A percentile compares a stretch with the other conserved stretches of the same genome.
Evolutionary conservation across 2,888 invertebrate genomes (phyloP).

Genomic region (Campoplex nolae): DNA sequence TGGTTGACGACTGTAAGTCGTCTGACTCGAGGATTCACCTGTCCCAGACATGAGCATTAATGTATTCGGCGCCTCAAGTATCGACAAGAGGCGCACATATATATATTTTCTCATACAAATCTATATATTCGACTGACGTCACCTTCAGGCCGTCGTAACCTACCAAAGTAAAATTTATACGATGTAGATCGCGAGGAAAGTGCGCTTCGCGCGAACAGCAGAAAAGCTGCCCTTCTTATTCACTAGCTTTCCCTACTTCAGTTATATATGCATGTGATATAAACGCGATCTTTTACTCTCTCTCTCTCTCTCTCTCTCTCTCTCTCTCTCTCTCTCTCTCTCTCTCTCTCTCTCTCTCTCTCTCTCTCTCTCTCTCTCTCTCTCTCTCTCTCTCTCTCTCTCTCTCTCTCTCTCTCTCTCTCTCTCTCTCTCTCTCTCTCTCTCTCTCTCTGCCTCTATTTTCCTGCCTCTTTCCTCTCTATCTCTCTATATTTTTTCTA

Average conservation of each 20-base stretch:
- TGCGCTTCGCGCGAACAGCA: constrained; percentile 36
- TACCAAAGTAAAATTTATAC: constrained; percentile 65
- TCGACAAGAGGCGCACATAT: constrained; percentile 66
- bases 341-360: neutral
- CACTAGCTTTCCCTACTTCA: constrained; percentile 31
- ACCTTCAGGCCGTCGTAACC: constrained; percentile 58
- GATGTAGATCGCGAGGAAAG: constrained; percentile 67
- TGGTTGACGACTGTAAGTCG: constrained; percentile 46
- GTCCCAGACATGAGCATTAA: constrained; percentile 68
- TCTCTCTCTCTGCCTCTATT: too few species aligned
- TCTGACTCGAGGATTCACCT: constrained; percentile 51
- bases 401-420: neutral
- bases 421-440: neutral
- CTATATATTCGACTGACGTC: constrained; percentile 66
- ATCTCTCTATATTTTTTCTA: constrained; percentile 8
- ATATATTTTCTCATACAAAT: constrained; percentile 54
- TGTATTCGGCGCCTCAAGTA: constrained; percentile 78
- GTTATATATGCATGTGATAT: constrained; percentile 35
- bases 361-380: neutral
- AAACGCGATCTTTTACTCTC: constrained; percentile 36
- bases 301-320: neutral
- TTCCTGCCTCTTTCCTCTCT: neutral
- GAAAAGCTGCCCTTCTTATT: constrained; percentile 38
- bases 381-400: neutral
- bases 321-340: neutral